These are phyloP conservation scores for Ophonus ardosiacus DNA, from an alignment of 2,888 invertebrate species.

Conservation along the genomic window DNA sequence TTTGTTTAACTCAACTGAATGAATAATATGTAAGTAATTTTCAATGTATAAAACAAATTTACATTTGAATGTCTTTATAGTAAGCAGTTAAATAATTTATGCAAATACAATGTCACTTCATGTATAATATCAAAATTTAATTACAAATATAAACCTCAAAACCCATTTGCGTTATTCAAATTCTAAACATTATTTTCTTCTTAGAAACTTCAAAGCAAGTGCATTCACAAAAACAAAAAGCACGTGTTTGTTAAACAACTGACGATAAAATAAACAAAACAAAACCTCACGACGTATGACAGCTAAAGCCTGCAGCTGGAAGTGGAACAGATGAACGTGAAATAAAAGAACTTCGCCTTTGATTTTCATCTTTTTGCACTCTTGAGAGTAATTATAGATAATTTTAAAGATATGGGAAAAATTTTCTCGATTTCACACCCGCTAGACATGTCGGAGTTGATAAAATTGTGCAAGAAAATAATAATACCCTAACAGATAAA, in stretches of 20 bases:
- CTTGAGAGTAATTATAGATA: constrained; percentile 38
- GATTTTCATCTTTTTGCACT: constrained; percentile 35
- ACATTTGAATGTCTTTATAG: background rate
- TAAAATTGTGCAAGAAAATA: background rate
- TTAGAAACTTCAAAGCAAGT: background rate
- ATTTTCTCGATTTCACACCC: constrained; percentile 30
- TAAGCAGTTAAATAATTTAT: background rate
- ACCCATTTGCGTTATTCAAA: background rate
- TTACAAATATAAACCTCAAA: background rate
- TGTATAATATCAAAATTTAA: background rate
- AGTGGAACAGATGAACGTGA: constrained; percentile 33
- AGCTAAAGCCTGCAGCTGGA: constrained; percentile 38
- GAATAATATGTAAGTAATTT: background rate
- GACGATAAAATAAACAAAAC: constrained; percentile 53
- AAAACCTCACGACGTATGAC: constrained; percentile 34
- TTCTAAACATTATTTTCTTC: background rate
- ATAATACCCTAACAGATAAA: background rate
- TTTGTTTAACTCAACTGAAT: background rate
- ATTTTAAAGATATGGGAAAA: constrained; percentile 34
- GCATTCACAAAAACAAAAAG: constrained; percentile 38
- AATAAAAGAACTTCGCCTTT: constrained; percentile 5
- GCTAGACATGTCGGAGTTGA: background rate
- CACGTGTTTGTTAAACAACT: constrained; percentile 38
- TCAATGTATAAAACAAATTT: background rate
- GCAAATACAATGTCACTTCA: background rate